Evolutionary conservation across 1,140 invertebrate genomes (phyloP).

Genomic region (Propsilocerus akamusi): DNA sequence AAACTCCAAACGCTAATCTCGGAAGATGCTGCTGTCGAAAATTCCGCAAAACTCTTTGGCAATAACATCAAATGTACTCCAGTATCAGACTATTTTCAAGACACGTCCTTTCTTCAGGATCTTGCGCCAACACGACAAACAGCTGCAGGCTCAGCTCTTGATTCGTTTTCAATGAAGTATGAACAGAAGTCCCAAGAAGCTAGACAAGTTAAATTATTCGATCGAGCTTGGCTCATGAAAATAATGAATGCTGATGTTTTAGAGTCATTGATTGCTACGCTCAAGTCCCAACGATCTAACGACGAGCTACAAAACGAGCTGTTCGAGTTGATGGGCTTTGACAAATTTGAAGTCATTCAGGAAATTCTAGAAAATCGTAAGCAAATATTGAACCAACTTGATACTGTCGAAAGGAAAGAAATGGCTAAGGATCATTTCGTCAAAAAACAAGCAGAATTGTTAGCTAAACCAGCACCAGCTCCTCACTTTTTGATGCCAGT

Average conservation of each 20-base stretch:
- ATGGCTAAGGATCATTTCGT: slow-evolving; percentile 8
- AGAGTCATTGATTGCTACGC: slow-evolving; percentile 34
- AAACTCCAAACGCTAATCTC: not conserved
- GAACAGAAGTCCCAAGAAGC: slow-evolving; percentile 9
- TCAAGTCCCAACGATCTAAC: slow-evolving; percentile 40
- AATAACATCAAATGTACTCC: slow-evolving; percentile 24
- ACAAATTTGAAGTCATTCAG: slow-evolving; percentile 70
- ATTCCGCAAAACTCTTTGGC: slow-evolving; percentile 25
- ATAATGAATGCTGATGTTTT: slow-evolving; percentile 39
- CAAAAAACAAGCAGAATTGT: slow-evolving; percentile 13
- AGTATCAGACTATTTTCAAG: slow-evolving; percentile 16
- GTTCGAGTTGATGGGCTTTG: slow-evolving; percentile 74
- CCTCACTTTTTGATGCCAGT: slow-evolving; percentile 32
- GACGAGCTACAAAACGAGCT: slow-evolving; percentile 72
- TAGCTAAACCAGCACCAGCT: slow-evolving; percentile 14
- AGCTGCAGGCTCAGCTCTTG: slow-evolving; percentile 10
- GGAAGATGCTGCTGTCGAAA: slow-evolving; percentile 14
- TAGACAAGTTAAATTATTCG: not conserved
- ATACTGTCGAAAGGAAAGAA: slow-evolving; percentile 16
- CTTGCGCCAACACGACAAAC: slow-evolving; percentile 25
- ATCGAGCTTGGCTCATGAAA: slow-evolving; percentile 27
- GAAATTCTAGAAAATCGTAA: slow-evolving; percentile 52
- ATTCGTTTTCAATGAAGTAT: slow-evolving; percentile 28
- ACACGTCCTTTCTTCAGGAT: slow-evolving; percentile 17
- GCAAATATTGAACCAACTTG: slow-evolving; percentile 30